These are phyloP conservation scores for Pyrocoelia pectoralis DNA, from an alignment of 2,888 invertebrate genomes.

Conservation along the genomic window DNA sequence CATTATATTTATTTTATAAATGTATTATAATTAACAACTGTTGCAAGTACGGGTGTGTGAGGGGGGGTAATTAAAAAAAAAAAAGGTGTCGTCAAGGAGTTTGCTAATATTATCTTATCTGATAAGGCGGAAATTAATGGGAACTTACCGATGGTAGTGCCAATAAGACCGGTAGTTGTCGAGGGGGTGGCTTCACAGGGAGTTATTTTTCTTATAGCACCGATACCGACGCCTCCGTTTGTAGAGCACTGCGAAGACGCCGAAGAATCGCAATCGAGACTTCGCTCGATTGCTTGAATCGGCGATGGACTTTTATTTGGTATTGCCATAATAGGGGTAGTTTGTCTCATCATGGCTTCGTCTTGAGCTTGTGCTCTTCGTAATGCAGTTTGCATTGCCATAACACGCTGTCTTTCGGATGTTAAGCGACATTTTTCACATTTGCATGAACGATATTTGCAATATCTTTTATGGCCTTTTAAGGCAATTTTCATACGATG, in stretches of 20 bases:
- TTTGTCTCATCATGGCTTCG: conserved; percentile 65
- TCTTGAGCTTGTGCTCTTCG: conserved; percentile 87
- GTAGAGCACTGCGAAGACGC: conserved; percentile 69
- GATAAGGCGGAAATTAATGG: background rate
- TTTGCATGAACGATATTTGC: conserved; percentile 82
- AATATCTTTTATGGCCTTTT: conserved; percentile 93
- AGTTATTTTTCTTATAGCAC: conserved; percentile 59
- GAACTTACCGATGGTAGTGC: conserved; percentile 47
- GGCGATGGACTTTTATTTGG: conserved; percentile 52
- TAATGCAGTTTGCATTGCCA: conserved; percentile 88
- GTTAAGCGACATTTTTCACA: conserved; percentile 90
- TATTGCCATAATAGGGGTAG: conserved; percentile 47
- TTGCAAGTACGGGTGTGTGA: no score
- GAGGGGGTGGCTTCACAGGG: conserved; percentile 59
- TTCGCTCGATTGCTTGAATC: conserved; percentile 58
- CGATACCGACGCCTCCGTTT: conserved; percentile 58
- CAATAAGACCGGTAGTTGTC: conserved; percentile 58
- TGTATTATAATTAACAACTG: no score
- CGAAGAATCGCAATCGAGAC: conserved; percentile 65
- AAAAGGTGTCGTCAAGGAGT: no score
- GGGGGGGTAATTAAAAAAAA: no score
- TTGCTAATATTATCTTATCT: no score
- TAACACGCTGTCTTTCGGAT: conserved; percentile 85
- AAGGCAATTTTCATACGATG: conserved; percentile 88
- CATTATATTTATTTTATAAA: no score